phyloP scores from a whole-genome alignment of 2,888 invertebrate species.

The Polydrusus tereticollis region DNA sequence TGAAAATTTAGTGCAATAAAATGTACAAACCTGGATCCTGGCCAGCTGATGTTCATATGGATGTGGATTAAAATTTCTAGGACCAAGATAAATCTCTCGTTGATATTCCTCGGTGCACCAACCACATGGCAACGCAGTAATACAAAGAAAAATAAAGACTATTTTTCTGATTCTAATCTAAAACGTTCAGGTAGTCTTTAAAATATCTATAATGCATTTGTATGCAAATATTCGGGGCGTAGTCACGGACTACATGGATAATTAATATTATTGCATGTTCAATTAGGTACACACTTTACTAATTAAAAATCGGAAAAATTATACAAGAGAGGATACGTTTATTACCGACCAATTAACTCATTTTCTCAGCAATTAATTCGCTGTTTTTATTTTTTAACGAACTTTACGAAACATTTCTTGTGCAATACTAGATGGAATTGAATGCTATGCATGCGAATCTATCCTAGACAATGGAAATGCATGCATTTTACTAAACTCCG shows the following conservation, averaged over 20 bases:
- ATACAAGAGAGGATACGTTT: constrained; percentile 16
- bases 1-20: too few species aligned
- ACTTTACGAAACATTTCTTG: constrained; percentile 8
- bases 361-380: constrained; percentile 25
- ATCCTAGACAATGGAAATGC: constrained; percentile 1
- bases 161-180: not conserved
- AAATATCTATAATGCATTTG: too few species aligned
- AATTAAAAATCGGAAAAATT: not conserved
- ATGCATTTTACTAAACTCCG: not conserved
- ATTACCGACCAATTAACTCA: constrained; percentile 21
- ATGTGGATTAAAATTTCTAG: constrained; percentile 67
- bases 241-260: not conserved
- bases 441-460: constrained; percentile 5
- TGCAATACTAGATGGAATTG: constrained; percentile 3
- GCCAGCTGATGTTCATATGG: constrained; percentile 57
- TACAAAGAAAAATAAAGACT: constrained; percentile 23
- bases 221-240: not conserved
- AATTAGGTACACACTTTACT: not conserved
- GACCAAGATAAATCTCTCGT: constrained; percentile 63
- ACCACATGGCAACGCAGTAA: constrained; percentile 19
- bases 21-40: constrained; percentile 38
- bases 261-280: not conserved
- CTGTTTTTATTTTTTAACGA: constrained; percentile 22
- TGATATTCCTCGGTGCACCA: constrained; percentile 58
- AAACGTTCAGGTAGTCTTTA: too few species aligned